Base-by-base conservation (phyloP, 2,113 vertebrate genomes). In the Paramormyrops kingsleyae region DNA sequence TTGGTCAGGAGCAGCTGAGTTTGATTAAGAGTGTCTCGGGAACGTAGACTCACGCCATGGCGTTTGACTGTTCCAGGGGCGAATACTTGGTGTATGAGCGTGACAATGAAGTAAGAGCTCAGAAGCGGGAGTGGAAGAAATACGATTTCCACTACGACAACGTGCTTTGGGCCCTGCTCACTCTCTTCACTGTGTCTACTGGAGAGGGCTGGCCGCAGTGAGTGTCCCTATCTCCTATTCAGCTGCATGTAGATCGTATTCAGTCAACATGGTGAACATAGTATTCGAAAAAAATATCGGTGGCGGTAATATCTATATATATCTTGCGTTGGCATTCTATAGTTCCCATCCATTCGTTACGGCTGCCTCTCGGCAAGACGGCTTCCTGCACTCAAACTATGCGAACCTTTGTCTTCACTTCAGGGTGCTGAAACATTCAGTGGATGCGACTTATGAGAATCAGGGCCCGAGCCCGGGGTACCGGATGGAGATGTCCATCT, bases 401-500 rank as follows among this genome's bases (percentile, higher is more conserved):
- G 15, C 4, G 0, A 39, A 19, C 27, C 4, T 46, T 21, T 10
- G 17, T 39, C 21, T 1, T 4, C 9, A 2, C 49, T 91, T 24
- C 94, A 99, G 98, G 93, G 98, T 99, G 91, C 97, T 99, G 92
- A 99, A 98, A 94, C 98, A 99, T 96, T 99, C 98, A 0, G 98
- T 99, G 90, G 98, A 99, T 2, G 98, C 98, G 94, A 99, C 98
- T 42, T 99, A 99, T 19, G 98, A 99, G 96, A 98, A 99, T 91
- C 98, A 98, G 93, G 98, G 98, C 27, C 98, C 98, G 4, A 99
- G 98, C 95, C 98, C 98, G 0, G 98, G 98, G 17, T 99, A 98
- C 95, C 94, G 98, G 93, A 99, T 99, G 98, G 98, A 99, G 89
- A 99, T 99, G 98, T 99, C 98, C 95, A 99, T 99, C 95, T 99